phyloP scores from a whole-genome alignment of 2,888 invertebrate genomes.

The Trisateles emortualis region DNA sequence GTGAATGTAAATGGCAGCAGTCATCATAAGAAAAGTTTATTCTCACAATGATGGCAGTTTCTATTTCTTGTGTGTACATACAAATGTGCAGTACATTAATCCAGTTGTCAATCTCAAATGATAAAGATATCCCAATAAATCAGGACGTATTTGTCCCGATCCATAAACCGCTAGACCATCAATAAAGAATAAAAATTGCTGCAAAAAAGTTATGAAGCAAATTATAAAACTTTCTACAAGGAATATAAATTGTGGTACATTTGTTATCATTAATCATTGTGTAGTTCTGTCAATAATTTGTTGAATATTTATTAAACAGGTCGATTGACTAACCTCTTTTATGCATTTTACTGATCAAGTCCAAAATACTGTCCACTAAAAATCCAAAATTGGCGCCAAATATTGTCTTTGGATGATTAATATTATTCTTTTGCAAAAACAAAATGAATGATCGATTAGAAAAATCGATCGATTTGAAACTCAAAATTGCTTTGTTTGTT shows the following conservation, averaged over 20 bases:
- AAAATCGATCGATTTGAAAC: too few relatives aligned
- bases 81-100: constrained; percentile 31
- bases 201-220: constrained; percentile 15
- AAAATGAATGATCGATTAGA: too few relatives aligned
- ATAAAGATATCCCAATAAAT: constrained; percentile 46
- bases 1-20: too few relatives aligned
- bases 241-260: constrained; percentile 6
- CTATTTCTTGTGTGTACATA: constrained; percentile 27
- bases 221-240: constrained; percentile 21
- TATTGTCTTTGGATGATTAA: neutral
- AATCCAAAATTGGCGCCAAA: neutral
- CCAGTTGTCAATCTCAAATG: constrained; percentile 37
- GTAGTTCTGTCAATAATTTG: too few relatives aligned
- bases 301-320: too few relatives aligned
- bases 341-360: too few relatives aligned
- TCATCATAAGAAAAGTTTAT: constrained; percentile 30
- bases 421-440: neutral
- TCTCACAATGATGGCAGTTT: constrained; percentile 30
- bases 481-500: too few relatives aligned
- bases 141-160: constrained; percentile 42
- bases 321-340: too few relatives aligned
- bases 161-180: constrained; percentile 30
- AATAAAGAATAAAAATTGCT: constrained; percentile 15
- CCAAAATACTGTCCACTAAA: too few relatives aligned
- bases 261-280: constrained; percentile 6